Evolutionary conservation across 1,140 invertebrate genomes (phyloP), one percentile per base, ranked within the genome.

Genomic region (Leucophenga varia): DNA sequence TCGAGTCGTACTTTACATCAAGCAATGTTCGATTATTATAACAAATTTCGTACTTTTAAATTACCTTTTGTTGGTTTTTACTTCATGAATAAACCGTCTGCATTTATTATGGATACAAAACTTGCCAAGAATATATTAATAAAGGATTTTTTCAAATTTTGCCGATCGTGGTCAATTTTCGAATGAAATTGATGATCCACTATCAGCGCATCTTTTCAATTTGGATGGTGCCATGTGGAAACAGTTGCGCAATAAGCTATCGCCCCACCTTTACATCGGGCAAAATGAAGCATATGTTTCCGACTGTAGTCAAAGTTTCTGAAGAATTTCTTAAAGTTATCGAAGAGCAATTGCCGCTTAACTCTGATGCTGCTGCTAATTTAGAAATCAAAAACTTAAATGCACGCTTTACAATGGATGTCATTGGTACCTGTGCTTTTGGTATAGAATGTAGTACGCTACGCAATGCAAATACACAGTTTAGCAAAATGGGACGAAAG

Each of bases 391-490:
- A 67, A 10, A 77, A 81, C n/a, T 20, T 80, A 0, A 67, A 76
- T 40, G 77, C 67, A 0, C 73, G 76, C 14, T 86, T 79, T 36
- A 79, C 80, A 0, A 81, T 84, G 12, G 86, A 88, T 50, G 72
- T 84, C 0, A 84, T 87, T n/a, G 80, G 78, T 1, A 76, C 68
- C 3, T 80, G 79, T 37, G 82, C 78, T 2, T 87, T 83, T 49
- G 85, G 85, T 0, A 54, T 86, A 5, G 64, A 80, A 0, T 77
- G 78, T 4, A 79, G 85, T 48, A 79, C 80, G 0, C 53, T 85
- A 6, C 68, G 75, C 2, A 74, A 81, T 58, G 67, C 78, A 0
- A 61, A 82, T 18, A 76, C 79, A 0, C 77, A 81, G 58, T 85
- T 86, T 63, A 45, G 52, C 3, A 40, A 47, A 0, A 61, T 77